Base-by-base conservation (phyloP, 37 sponge, comb jelly and placozoan genomes). In the Axinella damicornis region DNA sequence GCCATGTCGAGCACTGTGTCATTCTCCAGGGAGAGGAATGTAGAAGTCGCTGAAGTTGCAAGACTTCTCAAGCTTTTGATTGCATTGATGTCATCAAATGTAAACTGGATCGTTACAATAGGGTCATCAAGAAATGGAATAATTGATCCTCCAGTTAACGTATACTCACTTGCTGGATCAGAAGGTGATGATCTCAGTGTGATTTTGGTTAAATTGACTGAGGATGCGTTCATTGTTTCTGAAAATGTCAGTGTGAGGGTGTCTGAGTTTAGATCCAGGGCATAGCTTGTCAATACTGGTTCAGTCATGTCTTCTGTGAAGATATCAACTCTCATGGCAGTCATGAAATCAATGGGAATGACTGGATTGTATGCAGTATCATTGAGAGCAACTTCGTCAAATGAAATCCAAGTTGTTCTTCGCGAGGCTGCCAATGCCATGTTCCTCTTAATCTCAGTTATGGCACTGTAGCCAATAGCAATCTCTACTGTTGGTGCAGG, bases 341-440 rank as follows among this genome's bases (percentile, higher is more conserved):
- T 53, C 56, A 37, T 69, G 5, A 33, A 59, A 18, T 62, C 65
- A 0, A 87, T 54, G 15, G 92, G 53, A 53, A 82, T 36, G 12
- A 94, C 86, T 18, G 82, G 65, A 69, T 94, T 94, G 18, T 76
- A 78, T 57, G 87, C 56, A 28, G 89, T 85, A 73, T 96, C 97
- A 53, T 74, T 82, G 72, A 93, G 62, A 5, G 92, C 83, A 39
- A 33, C 34, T 16, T 55, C 41, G 56, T 85, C 60, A 53, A 96
- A 84, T 5, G 85, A 76, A 37, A 96, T 77, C 74, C 62, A 96
- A 16, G 93, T 91, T 60, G 86, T 89, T 12, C 58, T 53, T 33
- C 65, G 61, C n/a, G 53, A 54, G 11, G 64, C 86, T 32, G 89
- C 94, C 1, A 96, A 77, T 20, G 56, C 31, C 9, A 67, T 30